A percentile compares a stretch with the other conserved stretches of the same genome.
Conservation (phyloP, 2,797 vertebrate species). For the Malacoctenus gilli region DNA sequence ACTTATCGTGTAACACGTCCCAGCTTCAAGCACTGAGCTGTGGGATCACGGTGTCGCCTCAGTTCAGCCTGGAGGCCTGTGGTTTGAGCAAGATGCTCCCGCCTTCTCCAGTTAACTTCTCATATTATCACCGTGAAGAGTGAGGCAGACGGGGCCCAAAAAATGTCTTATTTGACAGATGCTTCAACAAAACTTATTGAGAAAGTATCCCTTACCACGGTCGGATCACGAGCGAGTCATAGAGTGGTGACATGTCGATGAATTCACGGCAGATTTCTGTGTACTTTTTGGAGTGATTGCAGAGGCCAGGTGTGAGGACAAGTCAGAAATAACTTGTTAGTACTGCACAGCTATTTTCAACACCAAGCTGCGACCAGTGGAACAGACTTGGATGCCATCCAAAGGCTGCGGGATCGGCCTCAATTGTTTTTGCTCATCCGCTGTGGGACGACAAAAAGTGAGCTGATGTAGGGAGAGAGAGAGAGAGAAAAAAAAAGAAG, state of each 20-base stretch:
- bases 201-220: neutral
- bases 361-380: constrained; percentile 38
- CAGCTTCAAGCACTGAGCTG: constrained; percentile 30
- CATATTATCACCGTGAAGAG: constrained; percentile 15
- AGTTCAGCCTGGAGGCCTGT: constrained; percentile 1
- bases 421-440: constrained; percentile 27
- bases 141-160: constrained; percentile 38
- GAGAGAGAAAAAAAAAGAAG: constrained; percentile 11
- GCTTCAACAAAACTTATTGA: constrained; percentile 12
- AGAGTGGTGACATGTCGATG: constrained; percentile 13
- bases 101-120: constrained; percentile 21
- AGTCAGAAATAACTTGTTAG: constrained; percentile 59
- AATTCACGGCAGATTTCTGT: neutral
- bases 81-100: constrained; percentile 13
- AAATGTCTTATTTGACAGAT: constrained; percentile 40
- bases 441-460: constrained; percentile 5
- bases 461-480: too few relatives aligned
- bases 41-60: constrained; percentile 21
- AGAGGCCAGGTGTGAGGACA: constrained; percentile 38
- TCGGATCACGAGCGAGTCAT: too few relatives aligned
- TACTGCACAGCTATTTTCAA: constrained; percentile 60
- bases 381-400: constrained; percentile 13
- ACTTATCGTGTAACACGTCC: constrained; percentile 38
- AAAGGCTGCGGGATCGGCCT: constrained; percentile 27
- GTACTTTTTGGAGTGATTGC: constrained; percentile 37